Evolutionary conservation across 2,113 vertebrate genomes (phyloP).

Genomic region (Marmota monax): DNA sequence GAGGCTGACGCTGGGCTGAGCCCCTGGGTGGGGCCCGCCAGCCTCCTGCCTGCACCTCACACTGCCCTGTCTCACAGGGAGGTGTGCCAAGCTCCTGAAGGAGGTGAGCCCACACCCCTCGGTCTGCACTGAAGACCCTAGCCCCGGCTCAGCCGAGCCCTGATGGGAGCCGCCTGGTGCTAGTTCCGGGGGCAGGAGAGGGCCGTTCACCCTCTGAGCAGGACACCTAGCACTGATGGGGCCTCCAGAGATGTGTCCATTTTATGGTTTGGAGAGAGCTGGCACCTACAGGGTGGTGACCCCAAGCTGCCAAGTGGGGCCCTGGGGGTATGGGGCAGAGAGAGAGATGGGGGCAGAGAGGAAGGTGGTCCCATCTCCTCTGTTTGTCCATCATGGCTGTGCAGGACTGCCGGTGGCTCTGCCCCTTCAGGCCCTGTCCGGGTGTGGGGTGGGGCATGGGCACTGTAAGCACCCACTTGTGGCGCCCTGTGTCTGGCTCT

Average conservation of each 20-base stretch:
- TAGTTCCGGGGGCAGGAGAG: neutral
- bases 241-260: neutral
- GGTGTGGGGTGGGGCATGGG: neutral
- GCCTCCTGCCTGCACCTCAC: neutral
- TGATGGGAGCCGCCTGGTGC: too few relatives aligned
- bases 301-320: neutral
- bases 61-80: neutral
- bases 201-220: neutral
- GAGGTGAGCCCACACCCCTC: neutral
- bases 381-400: too few relatives aligned
- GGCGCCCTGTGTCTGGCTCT: too few relatives aligned
- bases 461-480: neutral
- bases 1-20: neutral
- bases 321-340: neutral
- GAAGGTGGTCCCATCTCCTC: neutral
- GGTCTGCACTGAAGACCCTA: neutral
- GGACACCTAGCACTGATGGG: neutral
- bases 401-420: too few relatives aligned
- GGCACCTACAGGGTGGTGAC: neutral
- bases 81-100: constrained; percentile 59
- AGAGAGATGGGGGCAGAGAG: too few relatives aligned
- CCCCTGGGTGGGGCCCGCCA: accelerated
- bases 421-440: too few relatives aligned
- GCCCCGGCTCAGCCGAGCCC: neutral
- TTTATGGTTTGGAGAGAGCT: neutral